Evolutionary conservation across 2,113 vertebrate genomes (phyloP), one percentile per base, ranked within the genome.

Genomic region (Pedionomus torquatus): DNA sequence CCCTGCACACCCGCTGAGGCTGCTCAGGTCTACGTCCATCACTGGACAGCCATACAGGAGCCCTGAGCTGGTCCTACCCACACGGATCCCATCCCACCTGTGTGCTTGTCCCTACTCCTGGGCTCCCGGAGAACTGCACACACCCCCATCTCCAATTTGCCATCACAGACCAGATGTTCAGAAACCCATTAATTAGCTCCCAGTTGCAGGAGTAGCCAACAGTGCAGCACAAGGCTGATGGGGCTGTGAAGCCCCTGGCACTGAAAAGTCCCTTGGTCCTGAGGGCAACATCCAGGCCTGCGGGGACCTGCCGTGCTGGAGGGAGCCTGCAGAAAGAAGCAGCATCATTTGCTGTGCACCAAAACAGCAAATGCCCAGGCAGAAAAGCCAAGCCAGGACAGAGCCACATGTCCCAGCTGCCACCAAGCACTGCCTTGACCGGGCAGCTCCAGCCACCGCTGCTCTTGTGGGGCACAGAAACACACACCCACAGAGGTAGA

Each of bases 1-100:
- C 64, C 21, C 64, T 17, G 33, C 26, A 1, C 31, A 2, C 17
- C 8, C 2, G 1, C 39, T 17, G 21, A 15, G 43, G 55, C 26
- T 25, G 58, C 77, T 21, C 20, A 12, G 13, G 4, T n/a, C 31
- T 37, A 7, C 2, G 1, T 30, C 49, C 43, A 6, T 3, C 17
- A 3, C 35, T 18, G 55, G 57, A 48, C 10, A 4, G 30, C 55
- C 9, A 3, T 1, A 0, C 9, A 3, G 23, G 30, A 17, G 18
- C 55, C 25, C 57, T 12, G 46, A 11, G 24, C 68, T 35, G 13
- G 3, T 44, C 48, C 57, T 37, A 48, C 48, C 33, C 7, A 2
- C 1, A 3, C 58, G 11, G 19, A 35, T 43, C 25, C 31, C 6
- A 2, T 23, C 41, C 41, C 24, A 8, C 19, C 15, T 39, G 1